phyloP scores from a whole-genome alignment of 1,140 invertebrate genomes.

The Ctenoplectra terminalis region DNA sequence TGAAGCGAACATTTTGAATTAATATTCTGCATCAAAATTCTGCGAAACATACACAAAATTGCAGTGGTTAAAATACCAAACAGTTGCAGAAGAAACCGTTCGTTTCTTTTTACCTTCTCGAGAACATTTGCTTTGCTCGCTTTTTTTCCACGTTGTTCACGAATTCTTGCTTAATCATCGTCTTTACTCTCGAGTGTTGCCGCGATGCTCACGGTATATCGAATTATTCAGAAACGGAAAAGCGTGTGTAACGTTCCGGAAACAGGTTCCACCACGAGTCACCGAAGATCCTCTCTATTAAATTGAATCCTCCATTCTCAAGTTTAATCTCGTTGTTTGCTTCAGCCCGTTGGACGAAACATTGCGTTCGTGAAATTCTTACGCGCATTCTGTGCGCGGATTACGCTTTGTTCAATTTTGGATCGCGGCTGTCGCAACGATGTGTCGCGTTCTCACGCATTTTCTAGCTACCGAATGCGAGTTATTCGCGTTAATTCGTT shows the following conservation, averaged over 20 bases:
- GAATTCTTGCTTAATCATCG: not conserved
- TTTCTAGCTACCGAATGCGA: not conserved
- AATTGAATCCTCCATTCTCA: slow-evolving; percentile 30
- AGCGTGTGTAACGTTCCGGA: not conserved
- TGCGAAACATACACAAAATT: too few relatives aligned
- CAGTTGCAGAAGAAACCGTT: too few relatives aligned
- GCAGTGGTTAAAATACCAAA: too few relatives aligned
- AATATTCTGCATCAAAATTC: too few relatives aligned
- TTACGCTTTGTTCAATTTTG: not conserved
- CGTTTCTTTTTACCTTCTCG: too few relatives aligned
- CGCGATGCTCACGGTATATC: not conserved
- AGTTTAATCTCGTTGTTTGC: slow-evolving; percentile 30
- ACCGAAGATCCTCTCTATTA: slow-evolving; percentile 22
- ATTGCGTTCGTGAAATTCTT: slow-evolving; percentile 37
- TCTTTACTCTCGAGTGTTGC: not conserved
- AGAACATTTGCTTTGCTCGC: too few relatives aligned
- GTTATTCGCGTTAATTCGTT: not conserved
- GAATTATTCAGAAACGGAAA: not conserved
- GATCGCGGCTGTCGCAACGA: not conserved
- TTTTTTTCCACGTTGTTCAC: not conserved
- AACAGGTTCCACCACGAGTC: not conserved
- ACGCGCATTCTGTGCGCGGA: slow-evolving; percentile 10
- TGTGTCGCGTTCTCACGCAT: not conserved
- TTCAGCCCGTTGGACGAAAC: not conserved
- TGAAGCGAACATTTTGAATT: not conserved